These are phyloP conservation scores for Bombus superbus DNA, from an alignment of 1,140 invertebrate species.

Conservation along the genomic window DNA sequence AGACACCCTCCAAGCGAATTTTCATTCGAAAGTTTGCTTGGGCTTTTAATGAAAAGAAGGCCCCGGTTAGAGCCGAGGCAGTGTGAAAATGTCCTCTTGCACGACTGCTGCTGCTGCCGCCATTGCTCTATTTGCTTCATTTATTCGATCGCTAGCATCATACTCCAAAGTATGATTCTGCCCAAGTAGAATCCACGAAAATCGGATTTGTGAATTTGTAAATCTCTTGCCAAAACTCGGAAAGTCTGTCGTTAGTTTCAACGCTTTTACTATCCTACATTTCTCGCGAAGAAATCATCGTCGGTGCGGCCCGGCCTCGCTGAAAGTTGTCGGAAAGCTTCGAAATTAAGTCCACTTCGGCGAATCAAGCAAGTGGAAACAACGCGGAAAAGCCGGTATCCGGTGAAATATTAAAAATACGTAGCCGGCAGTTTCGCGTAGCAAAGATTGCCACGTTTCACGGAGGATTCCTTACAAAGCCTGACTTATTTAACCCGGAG, in stretches of 20 bases:
- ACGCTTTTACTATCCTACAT: too few relatives aligned
- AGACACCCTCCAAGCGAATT: constrained; percentile 36
- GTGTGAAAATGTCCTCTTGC: neutral
- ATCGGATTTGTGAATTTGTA: neutral
- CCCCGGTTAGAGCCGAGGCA: neutral
- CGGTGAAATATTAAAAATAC: constrained; percentile 31
- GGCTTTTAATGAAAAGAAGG: constrained; percentile 44
- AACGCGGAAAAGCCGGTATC: neutral
- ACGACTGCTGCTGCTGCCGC: too few relatives aligned
- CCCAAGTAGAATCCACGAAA: neutral
- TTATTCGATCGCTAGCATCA: neutral
- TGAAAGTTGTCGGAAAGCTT: neutral
- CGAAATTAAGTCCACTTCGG: neutral
- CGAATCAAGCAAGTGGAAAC: neutral
- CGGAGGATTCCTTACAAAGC: constrained; percentile 77
- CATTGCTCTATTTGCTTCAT: neutral
- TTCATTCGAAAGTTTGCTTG: constrained; percentile 43
- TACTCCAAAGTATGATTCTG: too few relatives aligned
- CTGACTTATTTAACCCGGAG: constrained; percentile 79
- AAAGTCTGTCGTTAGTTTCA: too few relatives aligned
- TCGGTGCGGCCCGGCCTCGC: too few relatives aligned
- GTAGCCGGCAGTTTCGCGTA: constrained; percentile 42
- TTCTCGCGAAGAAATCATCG: too few relatives aligned
- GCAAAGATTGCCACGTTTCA: constrained; percentile 75
- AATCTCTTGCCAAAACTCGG: too few relatives aligned